Base-by-base conservation (phyloP, 1,140 invertebrate species). In the Drosophila sp. region DNA sequence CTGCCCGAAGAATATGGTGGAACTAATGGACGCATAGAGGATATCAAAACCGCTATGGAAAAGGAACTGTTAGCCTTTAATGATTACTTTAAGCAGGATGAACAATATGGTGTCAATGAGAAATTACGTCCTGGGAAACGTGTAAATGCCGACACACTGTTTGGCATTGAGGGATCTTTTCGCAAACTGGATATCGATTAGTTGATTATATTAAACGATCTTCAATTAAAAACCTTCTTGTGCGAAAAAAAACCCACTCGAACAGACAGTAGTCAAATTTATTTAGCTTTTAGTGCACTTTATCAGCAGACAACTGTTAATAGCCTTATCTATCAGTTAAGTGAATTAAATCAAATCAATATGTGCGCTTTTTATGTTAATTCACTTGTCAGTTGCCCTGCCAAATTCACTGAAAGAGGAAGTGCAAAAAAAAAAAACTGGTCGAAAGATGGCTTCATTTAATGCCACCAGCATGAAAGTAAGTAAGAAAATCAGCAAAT, bases 121-220 rank as follows among this genome's bases (percentile, higher is more conserved):
- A 92, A 91, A 4, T 93, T 93, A 64, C 86, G 94, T 2, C 93
- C 92, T 6, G 93, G 90, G 6, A 89, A 90, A 47, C 70, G 93
- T 1, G 92, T 93, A 54, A 93, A 91, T 38, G 72, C 92, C 3
- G 91, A 93, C 44, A 92, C 92, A 4, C 79, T 94, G 32, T 95
- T 94, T 70, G 94, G 94, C 7, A 84, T 94, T 11, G 93, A 94
- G 64, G 94, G 94, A 2, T 94, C 94, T 32, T 95, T 95, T 82
- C 92, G 94, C 44, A 90, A 92, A 55, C 67, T 91, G 47, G 79
- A 82, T 64, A 79, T 91, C 57, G 91, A 91, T 70, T 91, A 85
- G 63, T 41, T n/a, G 35, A n/a, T n/a, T n/a, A n/a, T n/a, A n/a
- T n/a, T n/a, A 61, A 4, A 2, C 41, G 61, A 50, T 50, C 44